Conservation (phyloP, 2,797 vertebrate genomes). For the Pterois miles region DNA sequence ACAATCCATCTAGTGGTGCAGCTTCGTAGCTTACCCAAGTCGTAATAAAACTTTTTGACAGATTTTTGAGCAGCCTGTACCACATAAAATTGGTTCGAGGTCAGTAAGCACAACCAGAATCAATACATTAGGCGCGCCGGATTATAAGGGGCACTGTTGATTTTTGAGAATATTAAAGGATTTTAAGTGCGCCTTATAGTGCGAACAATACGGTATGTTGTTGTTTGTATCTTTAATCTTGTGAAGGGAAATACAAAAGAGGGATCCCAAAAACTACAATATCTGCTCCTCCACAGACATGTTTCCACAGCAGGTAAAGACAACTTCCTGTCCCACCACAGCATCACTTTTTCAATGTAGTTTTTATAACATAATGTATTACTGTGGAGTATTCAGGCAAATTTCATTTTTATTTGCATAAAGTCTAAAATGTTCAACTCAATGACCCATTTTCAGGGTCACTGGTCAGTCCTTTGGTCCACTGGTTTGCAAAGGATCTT, state of each 20-base stretch:
- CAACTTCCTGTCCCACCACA: not conserved
- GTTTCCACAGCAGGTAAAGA: not conserved
- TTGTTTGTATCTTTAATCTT: not conserved
- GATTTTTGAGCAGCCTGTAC: too few species aligned
- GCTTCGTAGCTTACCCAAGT: too few species aligned
- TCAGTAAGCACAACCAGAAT: too few species aligned
- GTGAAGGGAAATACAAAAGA: not conserved
- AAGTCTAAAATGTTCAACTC: not conserved
- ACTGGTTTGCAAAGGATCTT: not conserved
- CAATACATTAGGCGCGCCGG: too few species aligned
- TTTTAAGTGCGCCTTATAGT: too few species aligned
- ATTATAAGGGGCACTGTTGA: too few species aligned
- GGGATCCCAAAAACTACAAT: not conserved
- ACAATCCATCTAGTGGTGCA: too few species aligned
- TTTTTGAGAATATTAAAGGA: too few species aligned
- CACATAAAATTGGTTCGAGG: too few species aligned
- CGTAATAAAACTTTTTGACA: too few species aligned
- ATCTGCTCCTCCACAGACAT: not conserved
- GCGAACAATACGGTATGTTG: too few species aligned
- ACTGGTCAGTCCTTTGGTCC: not conserved
- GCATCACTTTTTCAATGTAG: not conserved
- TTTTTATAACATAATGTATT: not conserved
- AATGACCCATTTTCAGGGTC: not conserved
- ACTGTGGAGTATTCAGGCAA: not conserved
- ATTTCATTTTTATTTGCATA: not conserved